Conservation (phyloP, 2,113 vertebrate species). For the Pithys albifrons region DNA sequence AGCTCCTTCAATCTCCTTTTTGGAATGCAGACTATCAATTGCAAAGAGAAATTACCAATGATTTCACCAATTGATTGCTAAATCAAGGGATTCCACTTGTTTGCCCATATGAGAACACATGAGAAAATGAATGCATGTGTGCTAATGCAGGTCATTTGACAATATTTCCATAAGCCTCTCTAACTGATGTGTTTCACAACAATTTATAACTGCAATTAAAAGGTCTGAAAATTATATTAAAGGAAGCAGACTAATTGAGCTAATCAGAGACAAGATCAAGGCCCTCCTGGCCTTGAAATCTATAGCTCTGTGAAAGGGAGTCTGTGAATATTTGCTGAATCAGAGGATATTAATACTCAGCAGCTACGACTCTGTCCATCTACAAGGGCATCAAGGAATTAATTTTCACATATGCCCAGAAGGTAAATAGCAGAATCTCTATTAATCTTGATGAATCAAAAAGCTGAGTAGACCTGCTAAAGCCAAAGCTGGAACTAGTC, state of each 20-base stretch:
- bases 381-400: neutral
- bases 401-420: neutral
- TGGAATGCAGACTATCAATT: neutral
- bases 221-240: constrained; percentile 56
- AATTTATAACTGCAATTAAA: constrained; percentile 63
- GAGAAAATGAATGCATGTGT: neutral
- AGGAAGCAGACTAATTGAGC: constrained; percentile 58
- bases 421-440: neutral
- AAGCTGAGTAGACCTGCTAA: neutral
- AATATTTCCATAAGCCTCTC: neutral
- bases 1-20: neutral
- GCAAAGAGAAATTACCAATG: neutral
- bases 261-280: constrained; percentile 61
- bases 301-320: neutral
- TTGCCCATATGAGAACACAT: too few relatives aligned
- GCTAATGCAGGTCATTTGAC: neutral
- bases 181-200: constrained; percentile 21
- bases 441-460: neutral
- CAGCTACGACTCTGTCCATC: neutral
- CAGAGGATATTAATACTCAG: neutral
- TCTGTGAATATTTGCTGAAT: constrained; percentile 15
- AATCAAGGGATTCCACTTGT: neutral
- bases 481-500: neutral
- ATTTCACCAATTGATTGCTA: neutral
- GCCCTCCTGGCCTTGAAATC: constrained; percentile 24